These are phyloP conservation scores for Arremon brunneinucha DNA, from an alignment of 2,797 vertebrate genomes.

Conservation along the genomic window DNA sequence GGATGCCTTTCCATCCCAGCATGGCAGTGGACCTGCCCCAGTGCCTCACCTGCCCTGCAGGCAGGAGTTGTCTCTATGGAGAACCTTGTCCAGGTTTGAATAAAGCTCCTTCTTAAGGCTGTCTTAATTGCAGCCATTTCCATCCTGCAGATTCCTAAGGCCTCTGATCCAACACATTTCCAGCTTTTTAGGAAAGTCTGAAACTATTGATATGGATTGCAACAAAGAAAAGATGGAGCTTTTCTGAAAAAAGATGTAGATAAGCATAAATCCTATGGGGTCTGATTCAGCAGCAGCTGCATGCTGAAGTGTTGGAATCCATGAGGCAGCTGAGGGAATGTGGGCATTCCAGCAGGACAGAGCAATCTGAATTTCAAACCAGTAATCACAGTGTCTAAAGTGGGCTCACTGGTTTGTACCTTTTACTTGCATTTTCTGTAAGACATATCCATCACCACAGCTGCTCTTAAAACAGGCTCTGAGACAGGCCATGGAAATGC, in stretches of 20 bases:
- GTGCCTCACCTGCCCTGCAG: not conserved
- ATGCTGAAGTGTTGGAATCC: not conserved
- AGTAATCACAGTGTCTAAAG: not conserved
- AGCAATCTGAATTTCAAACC: not conserved
- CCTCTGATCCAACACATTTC: not conserved
- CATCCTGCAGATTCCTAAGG: not conserved
- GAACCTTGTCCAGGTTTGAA: not conserved
- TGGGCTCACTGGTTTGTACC: not conserved
- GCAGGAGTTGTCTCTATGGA: not conserved
- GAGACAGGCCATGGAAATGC: not conserved
- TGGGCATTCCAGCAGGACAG: not conserved
- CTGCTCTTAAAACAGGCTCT: not conserved
- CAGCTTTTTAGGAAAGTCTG: not conserved
- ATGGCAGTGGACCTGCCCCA: not conserved
- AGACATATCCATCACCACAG: not conserved
- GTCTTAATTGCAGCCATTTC: not conserved
- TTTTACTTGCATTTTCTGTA: not conserved
- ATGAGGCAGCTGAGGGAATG: not conserved
- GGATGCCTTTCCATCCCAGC: not conserved
- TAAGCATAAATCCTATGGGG: not conserved
- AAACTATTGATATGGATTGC: not conserved
- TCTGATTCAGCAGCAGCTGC: slow-evolving; percentile 26
- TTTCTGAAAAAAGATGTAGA: not conserved
- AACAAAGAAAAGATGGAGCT: not conserved
- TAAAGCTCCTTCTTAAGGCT: not conserved